These are phyloP conservation scores for Phylloscopus collybita DNA, from an alignment of 2,797 vertebrate species.

Conservation along the genomic window DNA sequence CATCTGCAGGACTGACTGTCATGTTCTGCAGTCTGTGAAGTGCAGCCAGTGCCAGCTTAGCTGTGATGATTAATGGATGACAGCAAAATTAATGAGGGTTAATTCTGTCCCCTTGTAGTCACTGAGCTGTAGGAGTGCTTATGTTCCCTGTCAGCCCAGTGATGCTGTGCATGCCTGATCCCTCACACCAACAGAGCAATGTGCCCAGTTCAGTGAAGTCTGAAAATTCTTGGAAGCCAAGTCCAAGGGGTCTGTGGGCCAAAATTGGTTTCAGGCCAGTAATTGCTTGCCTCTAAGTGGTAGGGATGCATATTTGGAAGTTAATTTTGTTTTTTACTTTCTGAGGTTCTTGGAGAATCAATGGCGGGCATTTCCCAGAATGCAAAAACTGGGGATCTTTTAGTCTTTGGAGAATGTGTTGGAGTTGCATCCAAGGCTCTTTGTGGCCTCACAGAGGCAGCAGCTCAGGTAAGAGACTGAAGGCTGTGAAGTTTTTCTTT, in stretches of 20 bases:
- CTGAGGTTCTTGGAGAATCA: slow-evolving; percentile 93
- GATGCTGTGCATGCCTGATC: not conserved
- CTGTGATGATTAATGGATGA: not conserved
- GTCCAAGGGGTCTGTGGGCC: not conserved
- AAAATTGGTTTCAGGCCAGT: not conserved
- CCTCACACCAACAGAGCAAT: not conserved
- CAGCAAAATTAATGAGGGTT: not conserved
- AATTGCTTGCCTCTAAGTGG: not conserved
- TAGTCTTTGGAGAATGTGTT: slow-evolving; percentile 93
- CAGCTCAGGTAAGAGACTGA: slow-evolving; percentile 88
- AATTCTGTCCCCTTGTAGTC: not conserved
- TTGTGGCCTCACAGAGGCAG: slow-evolving; percentile 95
- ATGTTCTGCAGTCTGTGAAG: not conserved
- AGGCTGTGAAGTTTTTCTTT: not conserved
- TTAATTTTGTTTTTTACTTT: not conserved
- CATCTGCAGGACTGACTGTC: not conserved
- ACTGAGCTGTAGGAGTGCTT: not conserved
- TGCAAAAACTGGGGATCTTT: slow-evolving; percentile 93
- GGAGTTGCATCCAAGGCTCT: slow-evolving; percentile 96
- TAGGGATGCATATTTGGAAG: not conserved
- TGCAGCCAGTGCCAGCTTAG: not conserved
- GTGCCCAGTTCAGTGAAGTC: not conserved
- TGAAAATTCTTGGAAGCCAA: not conserved
- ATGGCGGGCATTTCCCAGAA: slow-evolving; percentile 99
- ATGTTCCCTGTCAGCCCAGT: not conserved